phyloP scores from a whole-genome alignment of 2,797 vertebrate species.

The Neomorphus geoffroyi region DNA sequence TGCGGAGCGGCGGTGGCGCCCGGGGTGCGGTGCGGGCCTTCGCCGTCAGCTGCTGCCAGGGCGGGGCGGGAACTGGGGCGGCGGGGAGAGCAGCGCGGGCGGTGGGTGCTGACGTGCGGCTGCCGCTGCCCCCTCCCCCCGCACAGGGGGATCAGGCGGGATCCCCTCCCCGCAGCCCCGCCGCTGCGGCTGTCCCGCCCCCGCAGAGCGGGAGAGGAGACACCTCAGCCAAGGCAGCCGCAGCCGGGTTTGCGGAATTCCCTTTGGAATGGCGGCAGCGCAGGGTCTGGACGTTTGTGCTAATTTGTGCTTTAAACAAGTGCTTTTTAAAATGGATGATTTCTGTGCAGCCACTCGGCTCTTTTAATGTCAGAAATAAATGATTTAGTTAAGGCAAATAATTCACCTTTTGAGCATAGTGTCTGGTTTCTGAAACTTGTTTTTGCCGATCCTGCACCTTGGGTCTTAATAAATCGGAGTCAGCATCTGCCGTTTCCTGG shows the following conservation, averaged over 20 bases:
- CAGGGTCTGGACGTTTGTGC: not conserved
- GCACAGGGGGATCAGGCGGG: too few species aligned
- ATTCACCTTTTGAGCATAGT: not conserved
- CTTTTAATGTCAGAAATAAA: not conserved
- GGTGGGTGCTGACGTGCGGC: too few species aligned
- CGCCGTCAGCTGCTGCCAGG: too few species aligned
- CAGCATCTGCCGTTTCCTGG: not conserved
- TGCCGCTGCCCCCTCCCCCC: too few species aligned
- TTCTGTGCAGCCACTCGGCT: not conserved
- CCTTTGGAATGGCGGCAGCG: rapidly evolving
- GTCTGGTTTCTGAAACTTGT: not conserved
- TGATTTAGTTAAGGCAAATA: not conserved
- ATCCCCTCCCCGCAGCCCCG: too few species aligned
- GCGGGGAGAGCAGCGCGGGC: too few species aligned
- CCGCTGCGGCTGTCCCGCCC: not conserved
- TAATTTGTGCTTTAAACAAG: not conserved
- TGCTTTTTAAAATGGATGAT: not conserved
- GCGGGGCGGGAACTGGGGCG: too few species aligned
- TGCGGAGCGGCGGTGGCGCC: too few species aligned
- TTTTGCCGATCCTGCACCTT: not conserved
- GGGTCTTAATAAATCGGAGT: not conserved
- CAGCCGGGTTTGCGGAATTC: not conserved
- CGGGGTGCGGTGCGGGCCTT: too few species aligned
- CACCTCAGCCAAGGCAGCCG: rapidly evolving
- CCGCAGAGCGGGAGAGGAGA: too few species aligned